Percentiles rank a stretch among this genome's conserved stretches.
Conservation (phyloP, 2,888 invertebrate species). For the Ormyrus nitidulus region DNA sequence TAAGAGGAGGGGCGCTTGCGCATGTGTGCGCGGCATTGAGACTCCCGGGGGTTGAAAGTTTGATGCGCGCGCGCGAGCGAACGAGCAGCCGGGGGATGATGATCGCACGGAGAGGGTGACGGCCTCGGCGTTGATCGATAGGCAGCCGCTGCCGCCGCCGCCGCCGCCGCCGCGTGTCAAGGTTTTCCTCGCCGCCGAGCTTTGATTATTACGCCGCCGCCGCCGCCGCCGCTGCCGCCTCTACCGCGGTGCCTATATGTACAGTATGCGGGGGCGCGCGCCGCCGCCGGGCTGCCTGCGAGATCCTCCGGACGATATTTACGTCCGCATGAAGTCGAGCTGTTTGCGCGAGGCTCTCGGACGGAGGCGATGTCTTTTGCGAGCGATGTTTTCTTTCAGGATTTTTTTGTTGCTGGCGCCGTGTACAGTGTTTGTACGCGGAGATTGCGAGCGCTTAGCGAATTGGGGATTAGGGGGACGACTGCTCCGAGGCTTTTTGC, state of each 20-base stretch:
- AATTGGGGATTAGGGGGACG: too few species aligned
- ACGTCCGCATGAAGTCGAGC: too few species aligned
- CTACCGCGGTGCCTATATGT: not conserved
- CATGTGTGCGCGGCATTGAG: slow-evolving; percentile 36
- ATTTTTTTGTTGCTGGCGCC: too few species aligned
- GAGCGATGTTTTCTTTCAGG: too few species aligned
- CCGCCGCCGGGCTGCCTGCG: too few species aligned
- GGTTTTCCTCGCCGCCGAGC: slow-evolving; percentile 56
- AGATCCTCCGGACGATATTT: too few species aligned
- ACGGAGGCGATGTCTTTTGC: too few species aligned
- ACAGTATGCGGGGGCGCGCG: too few species aligned
- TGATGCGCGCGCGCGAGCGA: slow-evolving; percentile 25
- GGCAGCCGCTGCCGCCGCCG: slow-evolving; percentile 55
- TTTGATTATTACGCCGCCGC: slow-evolving; percentile 47
- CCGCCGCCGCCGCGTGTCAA: slow-evolving; percentile 62
- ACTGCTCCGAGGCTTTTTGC: too few species aligned
- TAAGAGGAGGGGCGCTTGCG: not conserved
- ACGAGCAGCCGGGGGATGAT: not conserved
- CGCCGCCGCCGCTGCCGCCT: not conserved
- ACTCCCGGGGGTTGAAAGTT: slow-evolving; percentile 41
- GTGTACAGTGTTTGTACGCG: too few species aligned
- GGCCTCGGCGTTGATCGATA: slow-evolving; percentile 72
- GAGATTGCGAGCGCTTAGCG: too few species aligned
- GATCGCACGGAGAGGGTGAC: slow-evolving; percentile 61
- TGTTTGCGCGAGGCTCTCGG: too few species aligned